These are phyloP conservation scores for Lasioglossum morio DNA, from an alignment of 2,888 invertebrate genomes.

Conservation along the genomic window DNA sequence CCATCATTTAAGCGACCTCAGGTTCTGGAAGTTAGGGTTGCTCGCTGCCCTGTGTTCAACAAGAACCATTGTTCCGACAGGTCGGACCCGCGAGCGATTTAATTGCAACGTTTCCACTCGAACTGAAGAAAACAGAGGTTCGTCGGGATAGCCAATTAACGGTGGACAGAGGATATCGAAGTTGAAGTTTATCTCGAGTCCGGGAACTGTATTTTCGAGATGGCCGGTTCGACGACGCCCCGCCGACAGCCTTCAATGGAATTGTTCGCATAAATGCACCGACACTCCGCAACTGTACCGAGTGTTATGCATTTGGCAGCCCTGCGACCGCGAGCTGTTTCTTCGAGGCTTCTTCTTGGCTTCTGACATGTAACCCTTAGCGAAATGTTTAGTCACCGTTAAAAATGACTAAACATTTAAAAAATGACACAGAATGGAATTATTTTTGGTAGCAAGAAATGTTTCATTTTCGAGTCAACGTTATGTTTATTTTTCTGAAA, in stretches of 20 bases:
- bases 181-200: constrained; percentile 17
- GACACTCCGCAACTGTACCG: not conserved
- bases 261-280: not conserved
- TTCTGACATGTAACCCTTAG: too few relatives aligned
- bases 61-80: not conserved
- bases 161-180: constrained; percentile 12
- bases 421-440: too few relatives aligned
- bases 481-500: too few relatives aligned
- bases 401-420: too few relatives aligned
- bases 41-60: not conserved
- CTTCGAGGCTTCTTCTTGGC: too few relatives aligned
- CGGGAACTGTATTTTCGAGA: constrained; percentile 18
- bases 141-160: constrained; percentile 31
- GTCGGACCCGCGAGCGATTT: constrained; percentile 18
- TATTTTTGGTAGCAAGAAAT: too few relatives aligned
- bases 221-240: not conserved
- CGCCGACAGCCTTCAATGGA: not conserved
- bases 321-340: not conserved
- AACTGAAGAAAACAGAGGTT: constrained; percentile 29
- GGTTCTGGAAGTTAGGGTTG: not conserved
- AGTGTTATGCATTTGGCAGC: not conserved
- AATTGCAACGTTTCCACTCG: constrained; percentile 27
- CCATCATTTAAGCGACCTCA: not conserved
- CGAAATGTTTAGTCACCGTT: too few relatives aligned
- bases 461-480: too few relatives aligned